Base-by-base conservation (phyloP, 2,888 invertebrate genomes). In the Ischnura elegans region DNA sequence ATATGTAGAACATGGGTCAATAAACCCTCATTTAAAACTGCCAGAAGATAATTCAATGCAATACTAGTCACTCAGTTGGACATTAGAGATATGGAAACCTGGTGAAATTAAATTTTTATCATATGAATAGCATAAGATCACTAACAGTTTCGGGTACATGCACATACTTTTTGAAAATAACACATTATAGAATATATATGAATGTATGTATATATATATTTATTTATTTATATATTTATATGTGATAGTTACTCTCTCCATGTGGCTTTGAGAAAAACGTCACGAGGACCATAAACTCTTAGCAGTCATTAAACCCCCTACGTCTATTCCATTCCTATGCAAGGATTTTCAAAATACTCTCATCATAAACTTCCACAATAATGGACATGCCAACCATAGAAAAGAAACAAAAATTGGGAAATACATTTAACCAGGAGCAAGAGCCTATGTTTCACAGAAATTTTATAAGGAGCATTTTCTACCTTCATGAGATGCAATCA, bases 161-260 rank as follows among this genome's bases (percentile, higher is more conserved):
- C 90, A 90, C 90, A 90, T 90, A 90, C 90, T 55, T 90, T 90
- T 90, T 51, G 90, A 90, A 90, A 90, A 90, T 90, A 90, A 90
- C 90, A 90, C 61, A 36, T 87, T 90, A 43, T 90, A 61, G 55
- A 55, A 90, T 90, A 90, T 61, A 90, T 43, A 90, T 55, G 43
- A 43, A 90, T 90, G 29, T 90, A 25, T 90, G 29, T 55, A 90
- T 90, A 61, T 90, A 61, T 90, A 55, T 42, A 90, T n/a, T n/a
- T 43, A 90, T 55, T 55, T 43, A 90, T 42, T 55, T 25, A 90
- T 55, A 55, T 61, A 90, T 90, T 55, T 55, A 36, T 90, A 90
- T 61, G 90, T 90, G 90, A 90, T 90, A 61, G 61, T 90, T 42
- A 43, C 42, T 90, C 55, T 90, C 61, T 43, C 51, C 42, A 61